Evolutionary conservation across 2,113 vertebrate species (phyloP).

Genomic region (Bettongia penicillata): DNA sequence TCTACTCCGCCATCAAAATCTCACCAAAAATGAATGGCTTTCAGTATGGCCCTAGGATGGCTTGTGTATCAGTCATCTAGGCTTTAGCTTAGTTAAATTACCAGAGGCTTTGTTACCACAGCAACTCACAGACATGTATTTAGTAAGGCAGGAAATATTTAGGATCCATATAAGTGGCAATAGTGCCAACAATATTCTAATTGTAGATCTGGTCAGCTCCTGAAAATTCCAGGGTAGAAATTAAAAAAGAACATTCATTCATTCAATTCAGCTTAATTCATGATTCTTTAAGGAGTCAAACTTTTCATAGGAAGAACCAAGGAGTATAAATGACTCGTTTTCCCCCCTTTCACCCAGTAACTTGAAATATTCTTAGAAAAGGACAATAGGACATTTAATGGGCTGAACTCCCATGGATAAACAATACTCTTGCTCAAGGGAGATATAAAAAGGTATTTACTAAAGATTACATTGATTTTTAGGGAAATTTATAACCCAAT

Average conservation of each 20-base stretch:
- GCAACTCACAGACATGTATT: background rate
- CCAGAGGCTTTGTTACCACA: background rate
- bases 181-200: background rate
- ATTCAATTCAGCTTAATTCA: background rate
- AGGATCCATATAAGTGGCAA: background rate
- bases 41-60: background rate
- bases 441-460: background rate
- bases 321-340: background rate
- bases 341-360: background rate
- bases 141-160: background rate
- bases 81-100: background rate
- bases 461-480: background rate
- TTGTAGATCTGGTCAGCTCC: background rate
- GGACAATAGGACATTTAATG: background rate
- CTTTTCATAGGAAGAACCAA: background rate
- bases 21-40: background rate
- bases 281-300: background rate
- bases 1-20: too few species aligned
- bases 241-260: background rate
- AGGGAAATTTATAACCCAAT: background rate
- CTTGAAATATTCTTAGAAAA: background rate
- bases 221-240: background rate
- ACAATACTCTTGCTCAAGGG: background rate
- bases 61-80: background rate
- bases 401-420: background rate